phyloP scores from a whole-genome alignment of 2,888 invertebrate species.

The Eupithecia pulchellata region DNA sequence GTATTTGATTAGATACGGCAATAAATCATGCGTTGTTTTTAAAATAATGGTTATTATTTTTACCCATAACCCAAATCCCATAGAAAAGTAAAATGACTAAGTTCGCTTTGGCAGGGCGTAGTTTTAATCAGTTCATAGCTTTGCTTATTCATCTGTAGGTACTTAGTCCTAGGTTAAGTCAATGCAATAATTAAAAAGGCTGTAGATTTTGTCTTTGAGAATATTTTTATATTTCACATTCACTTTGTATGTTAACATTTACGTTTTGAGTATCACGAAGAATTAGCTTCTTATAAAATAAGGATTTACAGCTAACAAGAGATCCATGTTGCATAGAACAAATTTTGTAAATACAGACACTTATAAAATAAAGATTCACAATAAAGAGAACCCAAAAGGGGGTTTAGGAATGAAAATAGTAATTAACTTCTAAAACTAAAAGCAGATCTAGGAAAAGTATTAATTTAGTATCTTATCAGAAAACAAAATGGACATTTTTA shows the following conservation, averaged over 20 bases:
- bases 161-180: neutral
- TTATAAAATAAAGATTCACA: slow-evolving; percentile 22
- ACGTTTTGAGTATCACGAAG: slow-evolving; percentile 45
- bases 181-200: neutral
- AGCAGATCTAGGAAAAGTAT: slow-evolving; percentile 7
- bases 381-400: slow-evolving; percentile 27
- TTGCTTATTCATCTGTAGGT: neutral
- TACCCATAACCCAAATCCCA: neutral
- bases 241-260: slow-evolving; percentile 38
- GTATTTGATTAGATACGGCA: slow-evolving; percentile 81
- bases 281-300: slow-evolving; percentile 45
- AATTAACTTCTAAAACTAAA: slow-evolving; percentile 17
- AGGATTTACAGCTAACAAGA: slow-evolving; percentile 42
- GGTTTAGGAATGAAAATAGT: slow-evolving; percentile 32
- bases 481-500: slow-evolving; percentile 10
- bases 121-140: neutral
- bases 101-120: neutral
- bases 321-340: slow-evolving; percentile 42
- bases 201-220: slow-evolving; percentile 28
- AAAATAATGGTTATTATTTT: slow-evolving; percentile 51
- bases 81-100: neutral
- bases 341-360: slow-evolving; percentile 33
- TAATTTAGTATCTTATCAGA: neutral
- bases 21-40: slow-evolving; percentile 78
- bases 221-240: slow-evolving; percentile 41